These are phyloP conservation scores for Pheosia gnoma DNA, from an alignment of 2,888 invertebrate genomes.

Conservation along the genomic window DNA sequence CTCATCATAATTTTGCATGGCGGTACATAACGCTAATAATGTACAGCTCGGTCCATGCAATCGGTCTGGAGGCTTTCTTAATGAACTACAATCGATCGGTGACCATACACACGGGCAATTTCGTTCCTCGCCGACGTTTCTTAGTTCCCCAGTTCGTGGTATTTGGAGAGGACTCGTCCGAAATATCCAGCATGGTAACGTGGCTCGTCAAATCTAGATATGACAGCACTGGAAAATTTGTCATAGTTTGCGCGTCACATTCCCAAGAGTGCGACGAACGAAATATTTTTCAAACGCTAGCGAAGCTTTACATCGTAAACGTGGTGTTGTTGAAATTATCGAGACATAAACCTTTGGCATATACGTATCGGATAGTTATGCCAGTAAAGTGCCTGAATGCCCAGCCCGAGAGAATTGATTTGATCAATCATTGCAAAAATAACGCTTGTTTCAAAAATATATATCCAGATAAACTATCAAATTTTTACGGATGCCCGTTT, in stretches of 20 bases:
- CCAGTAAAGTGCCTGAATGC: conserved; percentile 49
- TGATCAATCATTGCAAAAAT: conserved; percentile 37
- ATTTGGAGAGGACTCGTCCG: conserved; percentile 46
- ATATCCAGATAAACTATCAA: conserved; percentile 50
- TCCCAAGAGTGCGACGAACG: conserved; percentile 51
- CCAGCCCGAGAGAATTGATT: conserved; percentile 42
- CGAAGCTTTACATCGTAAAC: conserved; percentile 45
- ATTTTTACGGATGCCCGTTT: conserved; percentile 54
- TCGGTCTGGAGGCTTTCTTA: conserved; percentile 53
- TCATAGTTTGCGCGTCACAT: background rate
- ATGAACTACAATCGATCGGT: conserved; percentile 47
- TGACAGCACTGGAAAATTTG: conserved; percentile 54
- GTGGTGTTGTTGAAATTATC: conserved; percentile 49
- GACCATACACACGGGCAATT: conserved; percentile 46
- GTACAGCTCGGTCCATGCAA: conserved; percentile 41
- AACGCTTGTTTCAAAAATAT: conserved; percentile 45
- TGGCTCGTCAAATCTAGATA: conserved; percentile 48
- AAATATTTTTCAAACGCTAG: conserved; percentile 46
- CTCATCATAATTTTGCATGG: conserved; percentile 62
- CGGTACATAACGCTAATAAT: conserved; percentile 56
- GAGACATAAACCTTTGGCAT: conserved; percentile 33
- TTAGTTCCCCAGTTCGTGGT: conserved; percentile 53
- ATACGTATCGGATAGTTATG: conserved; percentile 45
- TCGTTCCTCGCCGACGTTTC: conserved; percentile 30
- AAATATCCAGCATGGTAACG: conserved; percentile 44